These are phyloP conservation scores for Macheiramphus alcinus DNA, from an alignment of 2,113 vertebrate species.

Conservation along the genomic window DNA sequence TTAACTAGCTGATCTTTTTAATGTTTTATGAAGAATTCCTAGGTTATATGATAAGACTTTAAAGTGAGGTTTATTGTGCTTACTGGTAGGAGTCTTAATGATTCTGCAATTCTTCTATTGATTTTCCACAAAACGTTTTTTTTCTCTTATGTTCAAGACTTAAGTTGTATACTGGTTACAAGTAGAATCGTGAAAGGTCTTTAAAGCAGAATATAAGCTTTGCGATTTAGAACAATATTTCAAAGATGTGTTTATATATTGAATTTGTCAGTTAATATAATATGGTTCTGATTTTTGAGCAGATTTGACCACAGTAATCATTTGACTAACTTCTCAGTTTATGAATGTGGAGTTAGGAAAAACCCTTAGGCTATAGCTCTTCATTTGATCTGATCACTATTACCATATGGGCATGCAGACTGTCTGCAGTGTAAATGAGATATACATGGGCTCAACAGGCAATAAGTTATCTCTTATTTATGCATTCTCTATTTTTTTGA, in stretches of 20 bases:
- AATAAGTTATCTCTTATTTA: not conserved
- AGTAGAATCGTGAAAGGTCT: not conserved
- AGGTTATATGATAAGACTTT: not conserved
- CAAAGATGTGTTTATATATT: not conserved
- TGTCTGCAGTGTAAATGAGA: not conserved
- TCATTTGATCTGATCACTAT: not conserved
- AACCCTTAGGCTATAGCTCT: not conserved
- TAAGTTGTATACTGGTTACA: not conserved
- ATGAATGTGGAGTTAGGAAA: not conserved
- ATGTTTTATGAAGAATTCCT: not conserved
- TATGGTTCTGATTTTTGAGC: not conserved
- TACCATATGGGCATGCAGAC: not conserved
- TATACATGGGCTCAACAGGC: not conserved
- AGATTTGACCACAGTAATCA: not conserved
- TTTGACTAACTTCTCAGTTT: constrained; percentile 6
- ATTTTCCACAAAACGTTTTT: not conserved
- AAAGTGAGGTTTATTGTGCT: not conserved
- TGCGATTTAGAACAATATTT: not conserved
- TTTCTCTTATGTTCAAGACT: not conserved
- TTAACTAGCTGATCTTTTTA: not conserved
- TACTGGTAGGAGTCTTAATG: not conserved
- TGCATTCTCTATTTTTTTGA: not conserved
- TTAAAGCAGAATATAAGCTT: not conserved
- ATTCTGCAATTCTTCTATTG: not conserved
- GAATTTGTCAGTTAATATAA: not conserved